Evolutionary conservation across 1,140 invertebrate species (phyloP), one percentile per base, ranked within the genome.

Genomic region (Coelopa frigida): DNA sequence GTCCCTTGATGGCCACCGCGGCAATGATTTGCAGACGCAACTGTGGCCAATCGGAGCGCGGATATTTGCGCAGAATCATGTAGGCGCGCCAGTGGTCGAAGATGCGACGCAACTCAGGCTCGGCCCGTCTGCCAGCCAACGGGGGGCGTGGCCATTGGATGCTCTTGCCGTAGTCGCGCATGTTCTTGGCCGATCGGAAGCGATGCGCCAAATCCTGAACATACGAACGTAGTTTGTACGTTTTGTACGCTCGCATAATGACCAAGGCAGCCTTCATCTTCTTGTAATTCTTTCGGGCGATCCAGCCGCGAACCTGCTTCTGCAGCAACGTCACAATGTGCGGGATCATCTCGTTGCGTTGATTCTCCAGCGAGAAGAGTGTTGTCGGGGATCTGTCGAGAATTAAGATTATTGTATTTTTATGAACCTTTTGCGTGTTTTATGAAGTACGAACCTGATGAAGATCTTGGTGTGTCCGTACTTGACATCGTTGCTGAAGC

Each of bases 381-480:
- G 93, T 96, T 53, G 81, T 80, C 1, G 95, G 94, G 14, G 85
- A 83, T n/a, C n/a, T n/a, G n/a, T n/a, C n/a, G n/a, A n/a, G n/a
- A n/a, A n/a, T 18, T 26, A 26, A 26, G 4, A 42, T 26, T 26
- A 41, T 48, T 15, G 11, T 10, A 35, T 8, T 18, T 27, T 31
- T 17, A 31, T 29, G 15, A 39, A 17, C 3, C 22, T 39, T 18
- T 39, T 15, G 4, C 4, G 4, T 11, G 18, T 38, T 7, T 38
- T 10, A 21, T 38, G 20, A 18, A 42, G n/a, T n/a, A n/a, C n/a
- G n/a, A n/a, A n/a, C 56, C 91, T 78, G 54, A 98, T 92, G 58
- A 98, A 98, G 36, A 98, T 79, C 72, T 98, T 98, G 2, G 92
- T 95, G 52, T 89, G 85, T 8, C 94, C 94, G 58, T 89, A 95